Base-by-base conservation (phyloP, 1,140 invertebrate species). In the Micrasema minimum region DNA sequence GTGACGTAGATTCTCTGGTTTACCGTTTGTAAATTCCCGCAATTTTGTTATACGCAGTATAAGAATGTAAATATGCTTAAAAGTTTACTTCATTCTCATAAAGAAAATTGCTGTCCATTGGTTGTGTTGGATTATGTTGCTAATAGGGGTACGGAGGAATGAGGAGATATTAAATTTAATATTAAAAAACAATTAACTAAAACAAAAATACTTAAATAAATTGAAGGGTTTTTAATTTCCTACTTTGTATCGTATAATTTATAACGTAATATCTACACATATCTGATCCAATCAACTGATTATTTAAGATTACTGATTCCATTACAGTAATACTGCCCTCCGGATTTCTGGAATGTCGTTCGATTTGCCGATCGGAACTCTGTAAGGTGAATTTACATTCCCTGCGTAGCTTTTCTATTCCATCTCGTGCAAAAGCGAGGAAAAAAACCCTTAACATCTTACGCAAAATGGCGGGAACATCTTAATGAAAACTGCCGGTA, bases 401-500 rank as follows among this genome's bases (percentile, higher is more conserved):
- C 35, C 55, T 20, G 20, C 16, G 35, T 59, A 38, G 9, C 35
- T 35, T 11, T 59, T 59, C 55, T 59, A 16, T 22, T 22, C 11
- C 14, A 38, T 38, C 16, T 43, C 18, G 55, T 2, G 18, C 55
- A 41, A 16, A 23, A 38, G 16, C 14, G 26, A 12, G 26, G 51
- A 12, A 16, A 55, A 55, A 55, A 55, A 55, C 26, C n/a, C n/a
- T n/a, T n/a, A 31, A 22, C 14, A 16, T 35, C n/a, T 59, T 38
- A 59, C 20, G 35, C 35, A 59, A 18, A 59, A 59, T 14, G 37
- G 11, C 14, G 55, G 10, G 55, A 41, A 59, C 37, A 59, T 41
- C 55, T 59, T 59, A 59, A 59, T 59, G 55, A 41, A 14, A 59
- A 59, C 55, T 59, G 26, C 26, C 2, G 55, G 14, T 55, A 55